Evolutionary conservation across 2,888 invertebrate species (phyloP), one percentile per base, ranked within the genome.

Genomic region (Ecliptopera silaceata): DNA sequence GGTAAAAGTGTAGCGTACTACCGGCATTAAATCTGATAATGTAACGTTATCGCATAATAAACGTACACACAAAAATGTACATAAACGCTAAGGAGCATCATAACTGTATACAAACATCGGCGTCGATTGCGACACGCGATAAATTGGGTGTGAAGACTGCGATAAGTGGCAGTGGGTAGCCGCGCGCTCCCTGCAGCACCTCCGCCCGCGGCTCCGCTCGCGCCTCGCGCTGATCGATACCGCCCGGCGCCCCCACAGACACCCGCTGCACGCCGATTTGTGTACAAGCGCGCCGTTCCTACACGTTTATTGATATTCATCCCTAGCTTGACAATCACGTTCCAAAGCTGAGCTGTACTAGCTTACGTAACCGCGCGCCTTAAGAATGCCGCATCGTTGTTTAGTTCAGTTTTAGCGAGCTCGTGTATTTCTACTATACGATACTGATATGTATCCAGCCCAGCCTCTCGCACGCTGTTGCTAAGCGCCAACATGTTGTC

Each of bases 131-230:
- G 79, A 75, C 80, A 77, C 80, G 85, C 87, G 86, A 86, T 87
- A 88, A 88, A 88, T 88, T 85, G 84, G 83, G 86, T 84, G 88
- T 82, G 84, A 86, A 88, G 87, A 87, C 81, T 77, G 80, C 81
- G 84, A 82, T 86, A 86, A 88, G 84, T 86, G 84, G 84, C 77
- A 77, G n/a, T 76, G 74, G 73, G 75, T 74, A 75, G n/a, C 77
- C 74, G 66, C 74, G 72, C 69, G 73, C 75, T 71, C 66, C 66
- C 65, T 67, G 71, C 69, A 66, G 69, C 68, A 62, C 61, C 57
- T 54, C 46, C 45, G 54, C 42, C 31, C 67, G 63, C 71, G 66
- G 44, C 67, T 53, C 58, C 61, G 59, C 63, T 69, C 72, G 71
- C 72, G 71, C 26, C 22, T 42, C 42, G 26, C 74, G 61, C 74